Base-by-base conservation (phyloP, 2,888 invertebrate species). In the Hesperia comma region DNA sequence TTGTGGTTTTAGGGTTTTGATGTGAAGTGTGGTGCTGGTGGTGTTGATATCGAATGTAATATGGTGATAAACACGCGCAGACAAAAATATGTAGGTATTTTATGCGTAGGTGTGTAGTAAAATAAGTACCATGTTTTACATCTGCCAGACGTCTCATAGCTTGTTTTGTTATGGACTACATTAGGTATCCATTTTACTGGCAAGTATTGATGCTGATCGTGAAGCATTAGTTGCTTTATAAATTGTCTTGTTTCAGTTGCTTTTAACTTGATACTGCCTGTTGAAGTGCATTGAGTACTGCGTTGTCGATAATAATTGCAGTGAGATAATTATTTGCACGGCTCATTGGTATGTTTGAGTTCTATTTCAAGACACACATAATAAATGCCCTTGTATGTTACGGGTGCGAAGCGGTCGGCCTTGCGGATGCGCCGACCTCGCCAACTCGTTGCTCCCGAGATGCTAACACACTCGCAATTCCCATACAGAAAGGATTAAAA, bases 341-440 rank as follows among this genome's bases (percentile, higher is more conserved):
- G 21, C 55, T 37, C 55, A 61, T 61, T 55, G 61, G 56, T 68
- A 56, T 63, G 67, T 69, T 66, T 60, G 55, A 68, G 70, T 51
- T 60, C 69, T 72, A 72, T 71, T 73, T 73, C 69, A 70, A 73
- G 74, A 72, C 68, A 71, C 64, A 69, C 68, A 74, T 74, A 75
- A 73, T 71, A 70, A 67, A 53, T 74, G 74, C 70, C 69, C 73
- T 72, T 73, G 75, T 70, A 46, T 71, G 75, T 76, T 78, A 73
- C 75, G 70, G 69, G 70, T 74, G 60, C 73, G 71, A 69, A 85
- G 76, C 75, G 81, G 82, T 66, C 75, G 80, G 72, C 88, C 88
- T 86, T 85, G 86, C 70, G 74, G 74, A 72, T 78, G 78, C 75
- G 71, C 72, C 75, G 83, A 80, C 82, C 84, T 80, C 79, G 77